Conservation (phyloP, 2,113 vertebrate genomes). For the Manacus vitellinus region DNA sequence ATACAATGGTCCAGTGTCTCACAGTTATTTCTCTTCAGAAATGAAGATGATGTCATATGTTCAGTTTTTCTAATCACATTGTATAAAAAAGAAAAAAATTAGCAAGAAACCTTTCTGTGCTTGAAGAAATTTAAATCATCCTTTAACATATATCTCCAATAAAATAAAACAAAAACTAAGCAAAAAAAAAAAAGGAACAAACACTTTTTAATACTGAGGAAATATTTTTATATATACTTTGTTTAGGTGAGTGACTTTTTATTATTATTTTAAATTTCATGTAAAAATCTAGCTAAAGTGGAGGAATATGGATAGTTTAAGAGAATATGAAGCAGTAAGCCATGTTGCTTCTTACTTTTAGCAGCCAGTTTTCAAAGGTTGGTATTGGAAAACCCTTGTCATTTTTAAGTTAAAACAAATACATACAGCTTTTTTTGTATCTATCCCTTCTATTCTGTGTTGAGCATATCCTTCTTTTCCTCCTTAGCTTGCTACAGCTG, state of each 20-base stretch:
- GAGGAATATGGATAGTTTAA: background rate
- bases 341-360: background rate
- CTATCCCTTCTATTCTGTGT: background rate
- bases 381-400: accelerated
- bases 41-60: background rate
- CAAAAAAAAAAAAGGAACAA: background rate
- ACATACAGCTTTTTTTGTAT: background rate
- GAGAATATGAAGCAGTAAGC: background rate
- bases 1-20: no score
- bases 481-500: background rate
- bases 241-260: background rate
- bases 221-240: background rate
- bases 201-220: background rate
- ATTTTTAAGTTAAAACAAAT: background rate
- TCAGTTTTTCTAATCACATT: background rate
- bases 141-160: background rate
- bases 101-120: background rate
- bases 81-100: background rate
- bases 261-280: background rate
- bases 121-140: background rate
- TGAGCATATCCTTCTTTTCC: background rate
- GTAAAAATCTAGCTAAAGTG: background rate
- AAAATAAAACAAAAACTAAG: background rate
- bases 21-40: background rate
- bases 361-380: background rate